Percentiles rank a stretch among this genome's conserved stretches.
phyloP scores from a whole-genome alignment of 2,888 invertebrate species.

The Rosalia funebris region DNA sequence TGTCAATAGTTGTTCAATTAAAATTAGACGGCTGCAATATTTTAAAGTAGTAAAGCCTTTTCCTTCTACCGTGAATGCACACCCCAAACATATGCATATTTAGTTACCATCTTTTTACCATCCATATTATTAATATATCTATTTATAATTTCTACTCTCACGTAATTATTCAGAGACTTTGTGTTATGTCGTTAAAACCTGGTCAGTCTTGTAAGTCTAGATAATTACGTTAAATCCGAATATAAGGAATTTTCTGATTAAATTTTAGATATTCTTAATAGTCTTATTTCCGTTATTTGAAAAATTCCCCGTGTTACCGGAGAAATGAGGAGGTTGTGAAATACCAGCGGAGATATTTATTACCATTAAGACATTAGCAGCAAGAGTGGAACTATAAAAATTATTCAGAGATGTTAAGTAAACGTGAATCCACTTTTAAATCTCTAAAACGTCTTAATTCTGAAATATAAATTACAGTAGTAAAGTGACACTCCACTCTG shows the following conservation, averaged over 20 bases:
- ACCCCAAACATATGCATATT: too few relatives aligned
- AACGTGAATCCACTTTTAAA: slow-evolving; percentile 27
- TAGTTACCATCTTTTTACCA: too few relatives aligned
- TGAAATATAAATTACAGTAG: slow-evolving; percentile 28
- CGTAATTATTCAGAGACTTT: too few relatives aligned
- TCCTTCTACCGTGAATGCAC: too few relatives aligned
- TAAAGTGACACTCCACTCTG: slow-evolving; percentile 29
- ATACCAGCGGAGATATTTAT: slow-evolving; percentile 8
- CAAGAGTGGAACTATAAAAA: slow-evolving; percentile 1
- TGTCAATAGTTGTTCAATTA: too few relatives aligned
- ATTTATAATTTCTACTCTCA: too few relatives aligned
- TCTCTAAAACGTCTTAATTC: slow-evolving; percentile 32
- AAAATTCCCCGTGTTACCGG: neutral
- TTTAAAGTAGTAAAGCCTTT: too few relatives aligned
- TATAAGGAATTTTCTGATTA: neutral
- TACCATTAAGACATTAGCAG: slow-evolving; percentile 1
- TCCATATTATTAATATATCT: too few relatives aligned
- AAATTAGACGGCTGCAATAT: too few relatives aligned
- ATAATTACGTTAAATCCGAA: neutral
- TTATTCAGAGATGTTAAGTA: slow-evolving; percentile 23
- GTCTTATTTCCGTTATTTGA: neutral
- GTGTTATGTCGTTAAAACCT: too few relatives aligned
- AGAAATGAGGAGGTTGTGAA: neutral
- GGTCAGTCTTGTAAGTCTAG: too few relatives aligned
- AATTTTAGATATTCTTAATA: neutral